Evolutionary conservation across 1,140 invertebrate genomes (phyloP).

Genomic region (Aphelinus atriplicis): DNA sequence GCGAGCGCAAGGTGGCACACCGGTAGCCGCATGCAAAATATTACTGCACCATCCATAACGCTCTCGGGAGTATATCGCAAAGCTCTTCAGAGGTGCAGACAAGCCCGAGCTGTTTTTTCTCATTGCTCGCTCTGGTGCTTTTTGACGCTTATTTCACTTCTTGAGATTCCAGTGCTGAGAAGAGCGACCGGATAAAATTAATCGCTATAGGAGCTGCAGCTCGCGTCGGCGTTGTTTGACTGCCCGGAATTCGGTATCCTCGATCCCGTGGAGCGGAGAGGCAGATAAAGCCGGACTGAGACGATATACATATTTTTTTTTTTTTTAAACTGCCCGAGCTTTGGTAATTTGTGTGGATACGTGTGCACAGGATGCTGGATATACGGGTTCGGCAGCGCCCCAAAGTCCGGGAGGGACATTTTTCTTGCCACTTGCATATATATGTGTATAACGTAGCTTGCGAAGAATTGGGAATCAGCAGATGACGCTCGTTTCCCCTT

Average conservation of each 20-base stretch:
- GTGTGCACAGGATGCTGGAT: slow-evolving; percentile 28
- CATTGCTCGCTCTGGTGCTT: neutral
- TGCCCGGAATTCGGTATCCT: slow-evolving; percentile 46
- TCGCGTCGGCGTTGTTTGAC: slow-evolving; percentile 48
- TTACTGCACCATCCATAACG: slow-evolving; percentile 22
- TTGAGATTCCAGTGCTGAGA: neutral
- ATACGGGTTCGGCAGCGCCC: slow-evolving; percentile 41
- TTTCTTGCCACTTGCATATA: slow-evolving; percentile 37
- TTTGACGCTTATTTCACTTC: slow-evolving; percentile 18
- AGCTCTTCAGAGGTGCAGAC: slow-evolving; percentile 29
- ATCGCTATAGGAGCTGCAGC: slow-evolving; percentile 43
- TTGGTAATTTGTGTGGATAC: slow-evolving; percentile 26
- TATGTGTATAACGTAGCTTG: no score
- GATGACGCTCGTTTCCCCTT: slow-evolving; percentile 58
- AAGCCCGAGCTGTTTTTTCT: neutral
- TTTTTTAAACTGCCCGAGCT: slow-evolving; percentile 34
- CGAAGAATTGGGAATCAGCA: slow-evolving; percentile 58
- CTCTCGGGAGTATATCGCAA: slow-evolving; percentile 12
- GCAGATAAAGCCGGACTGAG: no score
- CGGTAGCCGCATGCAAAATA: slow-evolving; percentile 28
- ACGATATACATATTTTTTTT: neutral
- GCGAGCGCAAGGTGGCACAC: slow-evolving; percentile 4
- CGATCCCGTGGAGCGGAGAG: slow-evolving; percentile 11
- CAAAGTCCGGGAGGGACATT: slow-evolving; percentile 55
- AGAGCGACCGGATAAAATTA: slow-evolving; percentile 40